Evolutionary conservation across 2,888 invertebrate genomes (phyloP), one percentile per base, ranked within the genome.

Genomic region (Acrobasis consociella): DNA sequence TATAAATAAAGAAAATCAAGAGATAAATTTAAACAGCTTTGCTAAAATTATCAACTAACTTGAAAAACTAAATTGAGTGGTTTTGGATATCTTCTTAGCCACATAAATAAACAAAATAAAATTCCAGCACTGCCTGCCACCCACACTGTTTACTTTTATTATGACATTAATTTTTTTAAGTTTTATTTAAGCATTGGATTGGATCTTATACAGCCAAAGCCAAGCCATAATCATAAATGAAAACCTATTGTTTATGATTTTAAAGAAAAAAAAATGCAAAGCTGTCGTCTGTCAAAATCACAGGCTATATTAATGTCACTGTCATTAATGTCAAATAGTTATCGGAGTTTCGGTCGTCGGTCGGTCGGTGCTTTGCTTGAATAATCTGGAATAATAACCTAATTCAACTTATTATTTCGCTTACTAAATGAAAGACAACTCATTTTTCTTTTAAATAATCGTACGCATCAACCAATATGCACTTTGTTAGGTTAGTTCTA

Each of bases 341-440:
- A 46, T 46, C n/a, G 13, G 42, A 42, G 13, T 42, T 42, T 37
- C 37, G 31, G n/a, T 13, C 37, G 10, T 51, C 62, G 58, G 62
- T 51, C 62, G 58, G 62, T 60, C 9, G 22, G 37, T 55, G 46
- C 51, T 64, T 60, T 59, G 1, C 58, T 77, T 87, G 85, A 89
- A 85, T 73, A 80, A 81, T 89, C 89, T 89, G 84, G 86, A 90
- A 89, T 83, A 78, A 82, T 89, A 90, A 91, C 89, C 89, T 86
- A 22, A 67, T 69, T 69, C 67, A 71, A 62, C 55, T 51, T 13
- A 63, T 65, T 64, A 66, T 69, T 55, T 52, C 63, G 50, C 64
- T 67, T 76, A 73, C 72, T 84, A 76, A 82, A 86, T 85, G 83
- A 81, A 79, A 74, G 70, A 63, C 58, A 42, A 42, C 65, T 60